Evolutionary conservation across 2,113 vertebrate species (phyloP), one percentile per base, ranked within the genome.

Genomic region (Ellobius talpinus): DNA sequence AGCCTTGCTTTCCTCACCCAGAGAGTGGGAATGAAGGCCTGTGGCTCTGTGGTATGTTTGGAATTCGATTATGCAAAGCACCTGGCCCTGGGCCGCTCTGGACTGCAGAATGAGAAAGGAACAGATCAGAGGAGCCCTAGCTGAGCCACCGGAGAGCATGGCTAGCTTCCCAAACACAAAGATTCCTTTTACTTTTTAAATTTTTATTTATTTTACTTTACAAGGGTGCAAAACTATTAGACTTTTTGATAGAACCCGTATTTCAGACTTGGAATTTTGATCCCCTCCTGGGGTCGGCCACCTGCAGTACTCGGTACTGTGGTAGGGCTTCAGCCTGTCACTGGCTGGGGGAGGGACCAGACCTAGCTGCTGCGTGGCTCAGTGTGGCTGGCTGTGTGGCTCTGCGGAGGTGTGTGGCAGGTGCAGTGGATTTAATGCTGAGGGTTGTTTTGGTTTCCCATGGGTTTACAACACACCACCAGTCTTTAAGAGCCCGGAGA

Each of bases 101-200:
- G 55, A 3, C 8, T 36, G 39, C 55, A 36, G 26, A 61, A 7
- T 61, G 77, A 86, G 45, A 12, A 39, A 1, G n/a, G 23, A 21
- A 52, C 4, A 3, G 1, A 16, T 31, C 17, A 19, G 14, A 1
- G 36, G 42, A 8, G n/a, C 58, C 50, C 68, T 10, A 12, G 0
- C 31, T 12, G 76, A 66, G 65, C 52, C 33, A 77, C 5, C 24
- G 14, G 17, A 52, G 50, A 58, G n/a, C 39, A 5, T 0, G 29
- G 39, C 17, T 39, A 7, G 5, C 26, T n/a, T 21, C 17, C 36
- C 39, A 45, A 19, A 16, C 42, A 16, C 39, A 33, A 1, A 23
- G 42, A 7, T 39, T 39, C 45, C 65, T 23, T 24, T n/a, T 70
- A 50, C 3, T 50, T 61, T 63, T 12, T 24, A 84, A 12, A 2